These are phyloP conservation scores for Villa cingulata DNA, from an alignment of 2,888 invertebrate genomes.

Conservation along the genomic window DNA sequence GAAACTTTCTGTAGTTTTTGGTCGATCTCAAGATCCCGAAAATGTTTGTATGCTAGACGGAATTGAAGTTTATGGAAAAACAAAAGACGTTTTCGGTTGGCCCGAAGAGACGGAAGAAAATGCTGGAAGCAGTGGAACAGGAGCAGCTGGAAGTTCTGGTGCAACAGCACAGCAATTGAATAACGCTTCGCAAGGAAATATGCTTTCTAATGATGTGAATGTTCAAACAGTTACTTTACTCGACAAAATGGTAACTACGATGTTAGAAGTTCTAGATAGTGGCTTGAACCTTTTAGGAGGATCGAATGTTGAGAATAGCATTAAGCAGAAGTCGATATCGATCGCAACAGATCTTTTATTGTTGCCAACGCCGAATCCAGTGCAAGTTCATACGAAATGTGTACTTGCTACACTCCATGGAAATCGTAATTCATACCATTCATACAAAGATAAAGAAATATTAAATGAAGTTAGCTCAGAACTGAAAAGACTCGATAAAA, in stretches of 20 bases:
- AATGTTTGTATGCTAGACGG: slow-evolving; percentile 88
- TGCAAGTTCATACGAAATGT: slow-evolving; percentile 68
- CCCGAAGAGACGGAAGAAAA: slow-evolving; percentile 85
- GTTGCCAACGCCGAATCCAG: slow-evolving; percentile 54
- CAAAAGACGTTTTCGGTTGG: slow-evolving; percentile 93
- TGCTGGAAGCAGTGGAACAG: slow-evolving; percentile 28
- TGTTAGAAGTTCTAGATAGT: slow-evolving; percentile 61
- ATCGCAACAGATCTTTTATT: slow-evolving; percentile 45
- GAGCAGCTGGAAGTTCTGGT: slow-evolving; percentile 21
- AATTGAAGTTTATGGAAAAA: slow-evolving; percentile 88
- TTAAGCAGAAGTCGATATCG: slow-evolving; percentile 44
- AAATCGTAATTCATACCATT: slow-evolving; percentile 62
- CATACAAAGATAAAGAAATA: slow-evolving; percentile 81
- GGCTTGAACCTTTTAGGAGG: slow-evolving; percentile 45
- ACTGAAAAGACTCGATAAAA: slow-evolving; percentile 48
- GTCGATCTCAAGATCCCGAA: slow-evolving; percentile 73
- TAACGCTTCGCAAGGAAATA: background rate
- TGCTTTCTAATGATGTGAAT: slow-evolving; percentile 13
- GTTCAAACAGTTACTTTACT: slow-evolving; percentile 29
- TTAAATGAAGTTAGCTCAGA: slow-evolving; percentile 61
- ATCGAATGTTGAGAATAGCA: slow-evolving; percentile 38
- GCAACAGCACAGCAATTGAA: slow-evolving; percentile 15
- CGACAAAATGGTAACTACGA: slow-evolving; percentile 48
- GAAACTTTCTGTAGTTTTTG: slow-evolving; percentile 69
- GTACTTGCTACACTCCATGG: slow-evolving; percentile 68